Percentiles rank a stretch among this genome's conserved stretches.
phyloP scores from a whole-genome alignment of 2,797 vertebrate genomes.

The Lepidocolaptes lacrymiger region DNA sequence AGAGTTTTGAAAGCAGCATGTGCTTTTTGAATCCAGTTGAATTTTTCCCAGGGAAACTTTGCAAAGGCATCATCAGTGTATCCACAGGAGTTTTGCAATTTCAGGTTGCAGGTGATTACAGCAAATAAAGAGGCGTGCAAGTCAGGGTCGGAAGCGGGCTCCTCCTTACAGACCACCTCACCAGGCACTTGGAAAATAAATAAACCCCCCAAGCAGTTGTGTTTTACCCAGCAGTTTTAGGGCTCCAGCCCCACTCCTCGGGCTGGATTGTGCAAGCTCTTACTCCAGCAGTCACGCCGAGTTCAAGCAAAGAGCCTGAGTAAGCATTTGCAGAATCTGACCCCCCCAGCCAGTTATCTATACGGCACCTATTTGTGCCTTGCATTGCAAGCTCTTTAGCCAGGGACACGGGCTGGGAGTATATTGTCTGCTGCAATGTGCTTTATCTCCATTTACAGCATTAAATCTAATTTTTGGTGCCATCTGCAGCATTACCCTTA shows the following conservation, averaged over 20 bases:
- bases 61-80: not conserved
- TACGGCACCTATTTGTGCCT: conserved; percentile 45
- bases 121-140: conserved; percentile 30
- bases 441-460: conserved; percentile 47
- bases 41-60: conserved; percentile 12
- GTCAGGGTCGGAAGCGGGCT: not conserved
- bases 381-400: conserved; percentile 26
- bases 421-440: conserved; percentile 23
- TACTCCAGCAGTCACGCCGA: not conserved
- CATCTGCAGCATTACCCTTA: conserved; percentile 33
- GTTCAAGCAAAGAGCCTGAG: conserved; percentile 52
- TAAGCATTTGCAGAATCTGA: conserved; percentile 60
- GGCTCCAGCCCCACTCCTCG: not conserved
- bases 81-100: conserved; percentile 40
- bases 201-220: conserved; percentile 16
- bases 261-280: conserved; percentile 42
- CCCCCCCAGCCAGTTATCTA: conserved; percentile 50
- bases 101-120: conserved; percentile 17
- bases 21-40: conserved; percentile 29
- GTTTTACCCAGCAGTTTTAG: conserved; percentile 11
- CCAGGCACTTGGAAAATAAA: conserved; percentile 41
- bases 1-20: not conserved
- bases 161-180: not conserved
- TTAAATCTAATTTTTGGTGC: conserved; percentile 46
- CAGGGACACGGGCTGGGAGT: conserved; percentile 3